These are phyloP conservation scores for Rhinogobio ventralis DNA, from an alignment of 2,797 vertebrate genomes.

Conservation along the genomic window DNA sequence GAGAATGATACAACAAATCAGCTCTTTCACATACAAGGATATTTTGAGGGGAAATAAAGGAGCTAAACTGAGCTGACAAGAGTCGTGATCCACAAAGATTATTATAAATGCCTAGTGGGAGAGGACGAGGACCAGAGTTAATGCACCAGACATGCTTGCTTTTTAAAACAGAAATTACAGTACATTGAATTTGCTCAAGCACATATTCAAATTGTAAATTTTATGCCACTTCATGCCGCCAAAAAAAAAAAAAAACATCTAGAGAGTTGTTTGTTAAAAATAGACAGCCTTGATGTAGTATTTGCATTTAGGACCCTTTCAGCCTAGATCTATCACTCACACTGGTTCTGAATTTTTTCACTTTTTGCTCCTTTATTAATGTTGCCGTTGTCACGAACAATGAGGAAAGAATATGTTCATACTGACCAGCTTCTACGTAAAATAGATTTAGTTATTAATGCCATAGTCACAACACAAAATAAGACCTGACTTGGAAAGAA, in stretches of 20 bases:
- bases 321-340: not conserved
- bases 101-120: conserved; percentile 23
- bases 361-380: conserved; percentile 4
- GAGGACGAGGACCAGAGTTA: conserved; percentile 5
- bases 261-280: conserved; percentile 7
- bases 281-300: not conserved
- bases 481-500: not conserved
- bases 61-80: conserved; percentile 16
- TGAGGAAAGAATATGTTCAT: not conserved
- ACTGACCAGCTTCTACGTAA: not conserved
- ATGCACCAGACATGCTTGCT: not conserved
- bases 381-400: not conserved
- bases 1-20: conserved; percentile 15
- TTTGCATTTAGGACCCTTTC: not conserved
- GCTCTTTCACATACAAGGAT: conserved; percentile 34
- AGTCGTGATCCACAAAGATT: conserved; percentile 29
- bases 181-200: not conserved
- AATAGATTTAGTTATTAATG: not conserved
- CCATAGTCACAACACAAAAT: conserved; percentile 9
- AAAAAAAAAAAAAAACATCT: not conserved
- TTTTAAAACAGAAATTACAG: conserved; percentile 19
- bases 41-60: conserved; percentile 29
- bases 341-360: not conserved
- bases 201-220: not conserved
- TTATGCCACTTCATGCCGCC: not conserved